phyloP scores from a whole-genome alignment of 2,888 invertebrate genomes.

The Tiphia femorata region DNA sequence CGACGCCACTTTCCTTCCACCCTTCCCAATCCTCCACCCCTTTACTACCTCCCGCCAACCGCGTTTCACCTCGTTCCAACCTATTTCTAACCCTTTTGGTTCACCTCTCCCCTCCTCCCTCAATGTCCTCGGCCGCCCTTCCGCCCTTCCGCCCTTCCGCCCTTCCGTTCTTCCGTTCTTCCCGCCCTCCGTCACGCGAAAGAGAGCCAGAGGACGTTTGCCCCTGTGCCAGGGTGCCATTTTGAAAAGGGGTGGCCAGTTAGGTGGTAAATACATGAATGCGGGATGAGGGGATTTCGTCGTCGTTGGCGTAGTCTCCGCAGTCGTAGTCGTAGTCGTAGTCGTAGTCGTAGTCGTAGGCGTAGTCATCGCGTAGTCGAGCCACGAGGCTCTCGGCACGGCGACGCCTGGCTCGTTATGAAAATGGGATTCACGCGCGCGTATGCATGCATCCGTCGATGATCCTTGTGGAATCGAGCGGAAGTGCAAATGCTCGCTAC shows the following conservation, averaged over 20 bases:
- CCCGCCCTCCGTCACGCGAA: neutral
- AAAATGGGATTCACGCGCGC: neutral
- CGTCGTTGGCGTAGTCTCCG: conserved; percentile 12
- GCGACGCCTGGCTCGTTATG: neutral
- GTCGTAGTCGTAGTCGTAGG: too few species aligned
- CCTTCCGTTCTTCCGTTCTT: neutral
- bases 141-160: neutral
- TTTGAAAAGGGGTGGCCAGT: conserved; percentile 29
- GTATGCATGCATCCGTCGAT: neutral
- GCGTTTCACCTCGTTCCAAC: neutral
- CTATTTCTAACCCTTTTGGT: neutral
- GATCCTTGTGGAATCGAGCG: neutral
- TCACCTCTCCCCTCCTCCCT: neutral
- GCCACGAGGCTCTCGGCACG: neutral
- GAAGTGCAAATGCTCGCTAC: neutral
- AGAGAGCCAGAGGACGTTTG: neutral
- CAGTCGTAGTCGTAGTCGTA: too few species aligned
- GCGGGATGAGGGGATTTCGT: conserved; percentile 24
- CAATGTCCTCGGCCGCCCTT: neutral
- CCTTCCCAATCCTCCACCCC: neutral
- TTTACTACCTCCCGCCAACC: neutral
- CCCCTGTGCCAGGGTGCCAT: conserved; percentile 12
- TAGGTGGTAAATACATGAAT: conserved; percentile 44
- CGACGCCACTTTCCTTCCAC: conserved; percentile 20
- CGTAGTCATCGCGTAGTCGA: too few species aligned